Evolutionary conservation across 2,888 invertebrate species (phyloP).

Genomic region (Pecten maximus): DNA sequence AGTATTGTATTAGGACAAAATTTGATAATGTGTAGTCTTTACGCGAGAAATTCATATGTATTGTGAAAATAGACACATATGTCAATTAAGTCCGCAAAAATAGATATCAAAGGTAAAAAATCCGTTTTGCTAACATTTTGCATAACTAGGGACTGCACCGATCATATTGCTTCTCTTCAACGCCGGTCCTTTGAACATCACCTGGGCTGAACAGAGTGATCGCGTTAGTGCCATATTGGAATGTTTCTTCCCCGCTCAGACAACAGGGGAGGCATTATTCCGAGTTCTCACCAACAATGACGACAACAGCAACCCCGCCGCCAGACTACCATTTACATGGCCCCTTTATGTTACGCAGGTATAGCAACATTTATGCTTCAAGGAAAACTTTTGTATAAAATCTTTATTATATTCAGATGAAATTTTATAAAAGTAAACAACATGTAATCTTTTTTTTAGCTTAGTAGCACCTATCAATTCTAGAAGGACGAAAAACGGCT

Average conservation of each 20-base stretch:
- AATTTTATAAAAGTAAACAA: background rate
- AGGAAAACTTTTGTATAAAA: no score
- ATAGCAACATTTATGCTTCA: background rate
- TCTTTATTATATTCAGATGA: background rate
- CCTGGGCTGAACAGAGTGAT: constrained; percentile 62
- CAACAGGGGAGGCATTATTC: constrained; percentile 75
- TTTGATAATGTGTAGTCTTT: no score
- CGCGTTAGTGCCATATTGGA: constrained; percentile 72
- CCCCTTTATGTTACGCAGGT: constrained; percentile 68
- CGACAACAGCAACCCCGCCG: constrained; percentile 72
- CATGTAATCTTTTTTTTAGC: no score
- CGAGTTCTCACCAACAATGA: constrained; percentile 67
- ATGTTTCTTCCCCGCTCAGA: constrained; percentile 79
- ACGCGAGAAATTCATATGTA: no score
- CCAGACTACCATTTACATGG: constrained; percentile 79
- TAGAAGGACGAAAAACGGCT: no score
- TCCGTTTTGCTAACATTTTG: no score
- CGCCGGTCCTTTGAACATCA: constrained; percentile 77
- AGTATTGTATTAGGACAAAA: no score
- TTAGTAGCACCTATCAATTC: no score
- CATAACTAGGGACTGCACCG: constrained; percentile 46
- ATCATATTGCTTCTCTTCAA: constrained; percentile 75
- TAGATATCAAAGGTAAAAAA: no score
- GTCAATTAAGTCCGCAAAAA: no score
- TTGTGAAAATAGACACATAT: no score